These are phyloP conservation scores for Nymphalis c-album DNA, from an alignment of 2,888 invertebrate species.

Conservation along the genomic window DNA sequence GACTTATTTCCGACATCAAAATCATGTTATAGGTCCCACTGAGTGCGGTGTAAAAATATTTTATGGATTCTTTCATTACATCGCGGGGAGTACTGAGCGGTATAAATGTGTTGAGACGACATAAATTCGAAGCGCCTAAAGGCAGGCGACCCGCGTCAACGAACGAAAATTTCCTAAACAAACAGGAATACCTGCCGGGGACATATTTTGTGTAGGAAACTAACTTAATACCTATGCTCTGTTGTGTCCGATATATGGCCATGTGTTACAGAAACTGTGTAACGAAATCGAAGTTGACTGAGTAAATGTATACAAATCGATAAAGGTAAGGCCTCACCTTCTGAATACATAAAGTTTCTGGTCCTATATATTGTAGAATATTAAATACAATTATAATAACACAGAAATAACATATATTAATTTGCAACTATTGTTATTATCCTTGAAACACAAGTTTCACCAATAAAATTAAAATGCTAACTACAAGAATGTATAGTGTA, in stretches of 20 bases:
- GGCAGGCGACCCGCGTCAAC: slow-evolving; percentile 43
- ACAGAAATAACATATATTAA: no score
- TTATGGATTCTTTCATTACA: slow-evolving; percentile 15
- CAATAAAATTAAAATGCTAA: no score
- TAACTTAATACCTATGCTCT: slow-evolving; percentile 43
- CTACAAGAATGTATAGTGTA: no score
- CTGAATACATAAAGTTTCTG: not conserved
- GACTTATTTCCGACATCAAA: slow-evolving; percentile 61
- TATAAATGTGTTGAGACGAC: slow-evolving; percentile 33
- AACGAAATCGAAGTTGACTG: not conserved
- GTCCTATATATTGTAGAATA: not conserved
- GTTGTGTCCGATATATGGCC: slow-evolving; percentile 13
- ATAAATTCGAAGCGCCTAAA: slow-evolving; percentile 47
- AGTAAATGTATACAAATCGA: not conserved
- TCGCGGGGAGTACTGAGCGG: slow-evolving; percentile 14
- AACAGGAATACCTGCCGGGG: slow-evolving; percentile 45
- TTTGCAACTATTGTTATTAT: no score
- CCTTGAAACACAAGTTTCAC: no score
- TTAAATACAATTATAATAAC: no score
- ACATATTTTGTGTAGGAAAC: slow-evolving; percentile 38
- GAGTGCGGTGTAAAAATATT: slow-evolving; percentile 14
- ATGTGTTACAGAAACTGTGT: not conserved
- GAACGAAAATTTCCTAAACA: slow-evolving; percentile 47
- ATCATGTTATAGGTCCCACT: slow-evolving; percentile 43
- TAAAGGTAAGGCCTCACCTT: not conserved